Evolutionary conservation across 2,113 vertebrate genomes (phyloP), one percentile per base, ranked within the genome.

Genomic region (Illadopsis cleaveri): DNA sequence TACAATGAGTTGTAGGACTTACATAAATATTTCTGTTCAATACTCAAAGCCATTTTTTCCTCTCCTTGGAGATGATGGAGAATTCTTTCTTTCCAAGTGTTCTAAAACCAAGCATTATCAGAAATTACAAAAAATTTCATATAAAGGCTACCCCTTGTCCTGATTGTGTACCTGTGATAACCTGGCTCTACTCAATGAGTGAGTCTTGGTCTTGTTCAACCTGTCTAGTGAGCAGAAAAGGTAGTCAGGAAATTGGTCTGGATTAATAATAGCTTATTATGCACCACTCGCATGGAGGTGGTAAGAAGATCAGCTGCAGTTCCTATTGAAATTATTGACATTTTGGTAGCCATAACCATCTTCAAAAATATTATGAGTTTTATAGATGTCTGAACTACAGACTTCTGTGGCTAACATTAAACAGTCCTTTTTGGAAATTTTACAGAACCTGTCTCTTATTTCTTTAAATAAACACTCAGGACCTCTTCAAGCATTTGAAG

Each of bases 391-490:
- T 92, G 37, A 93, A 80, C 31, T 72, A 56, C 15, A 73, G 54
- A 73, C 38, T 23, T 45, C 51, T 53, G 20, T 80, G 31, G 50
- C 28, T 83, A 90, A 80, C 31, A 82, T 90, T 72, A 82, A 82
- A 82, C n/a, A 70, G 15, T 42, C 6, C 3, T 77, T 77, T 90
- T 24, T 23, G 33, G 27, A 88, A 93, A 37, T 81, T 82, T 89
- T 92, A 50, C 16, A 90, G 71, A 93, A 44, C 3, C 6, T 40
- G 8, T 42, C 22, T 30, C n/a, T 81, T 25, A 45, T 82, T 86
- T 92, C 65, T 68, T 78, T 94, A 94, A 94, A 90, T 90, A 88
- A 72, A 31, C 28, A 68, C 68, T 86, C 22, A 86, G 45, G 72
- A 86, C 12, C 30, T 66, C 56, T 82, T 84, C 38, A 80, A 60